Base-by-base conservation (phyloP, 2,888 invertebrate species). In the Lapara coniferarum region DNA sequence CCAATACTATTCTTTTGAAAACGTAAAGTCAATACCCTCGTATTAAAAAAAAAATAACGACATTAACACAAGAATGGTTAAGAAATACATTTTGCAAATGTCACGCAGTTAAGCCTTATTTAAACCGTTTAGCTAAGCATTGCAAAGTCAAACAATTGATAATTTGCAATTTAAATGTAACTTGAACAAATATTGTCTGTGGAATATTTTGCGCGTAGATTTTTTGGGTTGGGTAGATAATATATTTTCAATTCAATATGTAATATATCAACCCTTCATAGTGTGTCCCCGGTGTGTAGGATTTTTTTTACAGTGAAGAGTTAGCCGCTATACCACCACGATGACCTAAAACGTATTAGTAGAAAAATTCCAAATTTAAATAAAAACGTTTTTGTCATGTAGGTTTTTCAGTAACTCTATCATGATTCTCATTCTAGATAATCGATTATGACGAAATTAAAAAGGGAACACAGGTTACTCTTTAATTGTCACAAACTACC, bases 141-240 rank as follows among this genome's bases (percentile, higher is more conserved):
- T 63, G 46, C 63, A 12, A 5, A 46, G 16, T 56, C 44, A 57
- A 19, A 56, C 49, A 56, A 57, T 67, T 25, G 67, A 19, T 12
- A 6, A 63, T 49, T 63, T 63, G 19, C 46, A 49, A 63, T 58
- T 66, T 66, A 57, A 57, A 70, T 53, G 59, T 66, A 14, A 68
- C 49, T n/a, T 46, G n/a, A n/a, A 5, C 49, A 19, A 63, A 63
- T 19, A 63, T 63, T 63, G 19, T 46, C 19, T 63, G 63, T 19
- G 19, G 63, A 63, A 63, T 63, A 55, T 55, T 55, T n/a, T 49
- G 16, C 46, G 46, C 46, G 19, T 19, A 19, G 3, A 25, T 16
- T 59, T 63, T 63, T 63, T 19, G 63, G 49, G 49, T 49, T 49
- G 5, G n/a, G 13, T 13, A 49, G 6, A 16, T 37, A 14, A 52